Conservation (phyloP, 2,797 vertebrate species). For the Amblyraja radiata region DNA sequence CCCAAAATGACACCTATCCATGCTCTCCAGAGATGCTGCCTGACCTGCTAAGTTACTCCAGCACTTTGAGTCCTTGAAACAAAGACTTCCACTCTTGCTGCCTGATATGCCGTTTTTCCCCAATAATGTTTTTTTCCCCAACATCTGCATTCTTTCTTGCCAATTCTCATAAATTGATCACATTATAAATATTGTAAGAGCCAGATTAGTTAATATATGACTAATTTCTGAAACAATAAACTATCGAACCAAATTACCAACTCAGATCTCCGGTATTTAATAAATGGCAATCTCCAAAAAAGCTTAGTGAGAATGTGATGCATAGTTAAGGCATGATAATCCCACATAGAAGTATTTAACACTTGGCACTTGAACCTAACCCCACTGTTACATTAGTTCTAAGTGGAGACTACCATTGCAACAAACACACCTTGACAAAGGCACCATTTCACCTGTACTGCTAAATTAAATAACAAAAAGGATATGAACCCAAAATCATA, state of each 20-base stretch:
- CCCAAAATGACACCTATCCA: no score
- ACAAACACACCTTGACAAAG: not conserved
- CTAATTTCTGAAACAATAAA: not conserved
- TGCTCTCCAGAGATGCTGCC: no score
- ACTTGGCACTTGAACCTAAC: not conserved
- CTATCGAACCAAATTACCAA: not conserved
- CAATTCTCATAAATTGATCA: no score
- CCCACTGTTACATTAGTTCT: not conserved
- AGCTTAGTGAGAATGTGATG: not conserved
- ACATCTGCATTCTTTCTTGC: no score
- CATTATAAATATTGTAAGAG: not conserved
- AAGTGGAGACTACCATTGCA: not conserved
- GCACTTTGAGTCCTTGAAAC: no score
- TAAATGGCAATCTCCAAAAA: not conserved
- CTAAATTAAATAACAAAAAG: not conserved
- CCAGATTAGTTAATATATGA: not conserved
- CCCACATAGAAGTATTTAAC: not conserved
- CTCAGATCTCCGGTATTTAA: not conserved
- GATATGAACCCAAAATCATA: not conserved
- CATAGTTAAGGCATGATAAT: not conserved
- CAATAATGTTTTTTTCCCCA: no score
- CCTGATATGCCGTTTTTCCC: no score
- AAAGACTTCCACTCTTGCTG: no score
- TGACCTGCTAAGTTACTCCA: no score
- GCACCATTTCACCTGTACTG: not conserved